These are phyloP conservation scores for Micromesistius poutassou DNA, from an alignment of 2,797 vertebrate species.

Conservation along the genomic window DNA sequence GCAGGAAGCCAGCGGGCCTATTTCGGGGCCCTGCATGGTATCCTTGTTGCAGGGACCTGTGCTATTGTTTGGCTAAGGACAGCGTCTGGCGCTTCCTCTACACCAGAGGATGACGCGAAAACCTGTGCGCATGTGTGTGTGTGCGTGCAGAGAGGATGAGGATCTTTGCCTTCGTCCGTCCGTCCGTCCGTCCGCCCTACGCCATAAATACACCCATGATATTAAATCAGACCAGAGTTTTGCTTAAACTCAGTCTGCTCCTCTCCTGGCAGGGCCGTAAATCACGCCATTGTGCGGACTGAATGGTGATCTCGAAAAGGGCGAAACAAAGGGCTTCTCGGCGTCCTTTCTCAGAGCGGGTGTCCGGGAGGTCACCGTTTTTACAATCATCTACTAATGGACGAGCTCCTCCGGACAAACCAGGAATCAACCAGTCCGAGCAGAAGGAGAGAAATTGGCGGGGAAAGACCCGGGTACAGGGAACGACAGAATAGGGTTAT, in stretches of 20 bases:
- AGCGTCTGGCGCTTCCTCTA: neutral
- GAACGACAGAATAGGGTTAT: neutral
- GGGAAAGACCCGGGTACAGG: neutral
- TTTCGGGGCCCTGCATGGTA: neutral
- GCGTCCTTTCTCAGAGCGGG: neutral
- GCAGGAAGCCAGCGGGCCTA: constrained; percentile 2
- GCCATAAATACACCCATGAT: neutral
- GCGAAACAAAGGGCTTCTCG: neutral
- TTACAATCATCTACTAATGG: neutral
- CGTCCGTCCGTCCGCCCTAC: neutral
- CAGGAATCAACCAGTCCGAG: neutral
- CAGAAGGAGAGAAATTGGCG: neutral
- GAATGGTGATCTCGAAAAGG: neutral
- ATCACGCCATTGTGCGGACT: neutral
- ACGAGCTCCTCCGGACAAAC: neutral
- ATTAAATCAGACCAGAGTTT: neutral
- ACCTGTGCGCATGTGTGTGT: too few species aligned
- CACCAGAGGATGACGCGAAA: neutral
- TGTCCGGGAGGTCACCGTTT: neutral
- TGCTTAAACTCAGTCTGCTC: neutral
- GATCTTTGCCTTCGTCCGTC: neutral
- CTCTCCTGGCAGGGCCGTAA: neutral
- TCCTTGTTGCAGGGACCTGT: neutral
- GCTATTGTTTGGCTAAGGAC: constrained; percentile 1
- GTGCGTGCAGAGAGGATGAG: neutral